Evolutionary conservation across 2,888 invertebrate species (phyloP), one percentile per base, ranked within the genome.

Genomic region (Sussaba pulchella): DNA sequence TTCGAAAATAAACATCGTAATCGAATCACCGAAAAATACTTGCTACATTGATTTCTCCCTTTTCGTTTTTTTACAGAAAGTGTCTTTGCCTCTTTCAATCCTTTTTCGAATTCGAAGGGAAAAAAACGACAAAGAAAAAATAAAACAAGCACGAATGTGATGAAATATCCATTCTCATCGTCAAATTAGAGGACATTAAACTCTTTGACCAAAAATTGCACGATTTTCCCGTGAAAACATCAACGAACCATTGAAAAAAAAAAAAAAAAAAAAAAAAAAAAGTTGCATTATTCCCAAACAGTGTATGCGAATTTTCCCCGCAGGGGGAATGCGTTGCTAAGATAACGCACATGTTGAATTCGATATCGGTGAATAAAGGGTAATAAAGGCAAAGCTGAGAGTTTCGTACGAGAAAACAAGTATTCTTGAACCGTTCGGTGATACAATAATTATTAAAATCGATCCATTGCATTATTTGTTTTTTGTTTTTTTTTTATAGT

Each of bases 341-440:
- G 57, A 57, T 57, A 10, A 57, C 54, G 54, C 14, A 78, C 47
- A 61, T 39, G 45, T 57, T 47, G 67, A 47, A 50, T 43, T 73
- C 76, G 63, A 81, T 77, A 63, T 69, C 72, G 67, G 63, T 72
- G 72, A 64, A 69, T 67, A 81, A 81, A 81, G 67, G 69, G 72
- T 77, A 81, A 81, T 81, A 81, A 81, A 81, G 69, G 71, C 69
- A 41, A 80, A 66, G 67, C 54, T 80, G 66, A 57, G 61, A 63
- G 72, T 80, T 75, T 80, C 61, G 63, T 80, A 71, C 47, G 78
- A 73, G 41, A 63, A 61, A 21, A 21, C 12, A 66, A 75, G 24
- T 43, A 45, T 50, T 52, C 61, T 72, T 63, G 41, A 36, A 47
- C 14, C 50, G 39, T 36, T 26, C 61, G 43, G 19, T 45, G 24